These are phyloP conservation scores for Drosophila buzzatii DNA, from an alignment of 2,888 invertebrate species.

Conservation along the genomic window DNA sequence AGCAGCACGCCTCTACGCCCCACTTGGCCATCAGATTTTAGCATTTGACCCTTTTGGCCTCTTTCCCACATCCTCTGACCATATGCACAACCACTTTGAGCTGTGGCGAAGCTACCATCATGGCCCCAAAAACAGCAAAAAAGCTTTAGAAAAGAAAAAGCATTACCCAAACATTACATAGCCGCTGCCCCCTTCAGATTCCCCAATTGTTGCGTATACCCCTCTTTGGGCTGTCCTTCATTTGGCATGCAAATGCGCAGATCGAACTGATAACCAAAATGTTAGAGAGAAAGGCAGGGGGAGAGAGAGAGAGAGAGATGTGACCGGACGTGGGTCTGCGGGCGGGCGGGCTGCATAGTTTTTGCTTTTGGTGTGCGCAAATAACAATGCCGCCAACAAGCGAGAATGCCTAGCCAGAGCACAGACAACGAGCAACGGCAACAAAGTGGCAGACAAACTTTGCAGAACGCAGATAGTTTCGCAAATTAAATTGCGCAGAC, in stretches of 20 bases:
- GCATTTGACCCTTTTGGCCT: slow-evolving; percentile 60
- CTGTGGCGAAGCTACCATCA: slow-evolving; percentile 66
- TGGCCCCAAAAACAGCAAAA: slow-evolving; percentile 33
- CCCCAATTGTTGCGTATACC: slow-evolving; percentile 18
- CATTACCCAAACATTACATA: slow-evolving; percentile 56
- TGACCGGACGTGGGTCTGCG: not conserved
- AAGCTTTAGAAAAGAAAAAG: slow-evolving; percentile 11
- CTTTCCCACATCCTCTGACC: slow-evolving; percentile 62
- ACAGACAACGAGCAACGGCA: slow-evolving; percentile 39
- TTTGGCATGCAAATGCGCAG: slow-evolving; percentile 77
- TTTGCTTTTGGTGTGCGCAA: slow-evolving; percentile 66
- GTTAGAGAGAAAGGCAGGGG: slow-evolving; percentile 17
- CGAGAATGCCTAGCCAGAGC: slow-evolving; percentile 58
- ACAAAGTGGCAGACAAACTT: slow-evolving; percentile 73
- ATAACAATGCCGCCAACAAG: slow-evolving; percentile 67
- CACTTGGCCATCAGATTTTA: slow-evolving; percentile 36
- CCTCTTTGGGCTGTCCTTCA: slow-evolving; percentile 56
- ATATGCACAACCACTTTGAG: slow-evolving; percentile 67
- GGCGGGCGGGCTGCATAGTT: slow-evolving; percentile 37
- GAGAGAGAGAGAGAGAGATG: not conserved
- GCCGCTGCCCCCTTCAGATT: not conserved
- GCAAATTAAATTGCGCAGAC: slow-evolving; percentile 76
- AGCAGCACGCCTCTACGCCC: slow-evolving; percentile 7
- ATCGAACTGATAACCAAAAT: slow-evolving; percentile 77
- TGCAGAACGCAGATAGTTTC: slow-evolving; percentile 73